A percentile compares a stretch with the other conserved stretches of the same genome.
Conservation (phyloP, 1,140 invertebrate species). For the Drosophila athabasca region DNA sequence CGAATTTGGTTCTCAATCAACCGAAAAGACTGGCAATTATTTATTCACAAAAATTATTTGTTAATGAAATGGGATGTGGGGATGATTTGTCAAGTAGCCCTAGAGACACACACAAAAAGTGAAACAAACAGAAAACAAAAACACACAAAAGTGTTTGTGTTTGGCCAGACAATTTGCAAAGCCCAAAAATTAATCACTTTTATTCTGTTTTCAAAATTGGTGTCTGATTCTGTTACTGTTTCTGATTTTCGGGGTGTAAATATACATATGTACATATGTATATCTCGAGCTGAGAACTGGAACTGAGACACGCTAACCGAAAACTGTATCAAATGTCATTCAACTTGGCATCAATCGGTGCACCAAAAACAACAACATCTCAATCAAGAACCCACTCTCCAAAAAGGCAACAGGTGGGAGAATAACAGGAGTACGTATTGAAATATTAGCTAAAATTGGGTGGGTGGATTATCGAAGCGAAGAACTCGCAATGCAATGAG, state of each 20-base stretch:
- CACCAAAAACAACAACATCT: conserved; percentile 1
- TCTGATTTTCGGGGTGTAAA: neutral
- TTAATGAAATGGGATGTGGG: conserved; percentile 4
- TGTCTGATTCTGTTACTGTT: conserved; percentile 6
- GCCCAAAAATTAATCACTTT: conserved; percentile 9
- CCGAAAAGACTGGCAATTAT: conserved; percentile 3
- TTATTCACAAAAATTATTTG: conserved; percentile 32
- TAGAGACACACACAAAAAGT: neutral
- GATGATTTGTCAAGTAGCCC: conserved; percentile 12
- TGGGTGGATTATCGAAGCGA: too few species aligned
- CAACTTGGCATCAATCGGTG: conserved; percentile 49
- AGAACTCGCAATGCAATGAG: too few species aligned
- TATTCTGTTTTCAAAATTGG: conserved; percentile 19
- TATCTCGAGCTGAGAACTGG: conserved; percentile 27
- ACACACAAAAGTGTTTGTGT: neutral
- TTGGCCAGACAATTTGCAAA: conserved; percentile 23
- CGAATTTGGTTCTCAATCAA: conserved; percentile 14
- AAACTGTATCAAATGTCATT: conserved; percentile 74
- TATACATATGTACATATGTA: too few species aligned
- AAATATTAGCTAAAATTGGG: too few species aligned
- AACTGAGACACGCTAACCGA: conserved; percentile 9
- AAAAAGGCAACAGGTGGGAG: conserved; percentile 13
- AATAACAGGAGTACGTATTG: too few species aligned
- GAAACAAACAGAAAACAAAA: conserved; percentile 6
- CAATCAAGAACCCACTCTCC: neutral